Base-by-base conservation (phyloP, 2,888 invertebrate genomes). In the Omphaloscelis lunosa region DNA sequence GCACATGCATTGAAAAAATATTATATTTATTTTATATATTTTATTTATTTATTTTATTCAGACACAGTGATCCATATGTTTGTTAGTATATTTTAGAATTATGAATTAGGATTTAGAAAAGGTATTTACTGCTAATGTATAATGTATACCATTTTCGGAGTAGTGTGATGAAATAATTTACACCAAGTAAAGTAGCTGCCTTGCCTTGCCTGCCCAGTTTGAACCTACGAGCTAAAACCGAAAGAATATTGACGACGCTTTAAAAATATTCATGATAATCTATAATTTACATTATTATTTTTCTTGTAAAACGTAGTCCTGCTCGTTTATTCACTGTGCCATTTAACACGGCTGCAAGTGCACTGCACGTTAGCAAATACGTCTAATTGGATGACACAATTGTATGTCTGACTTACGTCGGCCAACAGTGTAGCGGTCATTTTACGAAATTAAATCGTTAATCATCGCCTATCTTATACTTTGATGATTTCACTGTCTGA, bases 331-430 rank as follows among this genome's bases (percentile, higher is more conserved):
- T 51, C 59, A 23, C 48, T 74, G 62, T 27, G 34, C 67, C 61
- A 79, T 79, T 79, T 79, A 58, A 45, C 23, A 61, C n/a, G 68
- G 20, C 58, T 75, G 58, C 75, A 23, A 79, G 59, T 82, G 72
- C 58, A 79, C 69, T 20, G 59, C 53, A 48, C 59, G 74, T 58
- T n/a, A 75, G 29, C 67, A 66, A 73, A 83, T 53, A 27, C 58
- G 5, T 63, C 15, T 80, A 84, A 80, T 80, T 80, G 76, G 72
- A 80, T 84, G 83, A 84, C 80, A 84, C 84, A 76, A 76, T 80
- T 59, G 41, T 53, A 68, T 41, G 80, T 71, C 72, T 61, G 56
- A 83, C 71, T 79, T 65, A 72, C 53, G 66, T 48, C 62, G 71
- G n/a, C 58, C 41, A 34, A 27, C 53, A 58, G 68, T 63, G 63